Conservation (phyloP, 2,113 vertebrate species). For the Bubo bubo region DNA sequence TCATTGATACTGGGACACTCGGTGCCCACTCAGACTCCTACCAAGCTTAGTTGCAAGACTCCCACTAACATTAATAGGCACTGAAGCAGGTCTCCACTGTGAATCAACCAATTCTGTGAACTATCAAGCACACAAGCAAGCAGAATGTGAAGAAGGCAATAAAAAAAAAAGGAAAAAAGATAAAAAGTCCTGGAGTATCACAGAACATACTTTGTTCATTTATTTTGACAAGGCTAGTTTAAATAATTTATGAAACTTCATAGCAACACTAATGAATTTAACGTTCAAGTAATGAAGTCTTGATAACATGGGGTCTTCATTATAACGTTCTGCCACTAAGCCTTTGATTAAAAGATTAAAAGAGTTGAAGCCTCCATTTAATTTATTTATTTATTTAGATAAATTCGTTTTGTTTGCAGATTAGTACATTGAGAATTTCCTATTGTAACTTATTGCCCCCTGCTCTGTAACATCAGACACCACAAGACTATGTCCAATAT, state of each 20-base stretch:
- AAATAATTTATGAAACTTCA: slow-evolving; percentile 50
- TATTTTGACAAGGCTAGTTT: slow-evolving; percentile 51
- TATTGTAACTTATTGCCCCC: not conserved
- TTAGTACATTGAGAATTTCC: not conserved
- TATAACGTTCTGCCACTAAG: not conserved
- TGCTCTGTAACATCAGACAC: not conserved
- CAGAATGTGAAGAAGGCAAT: not conserved
- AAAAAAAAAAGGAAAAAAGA: no score
- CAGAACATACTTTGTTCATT: slow-evolving; percentile 4
- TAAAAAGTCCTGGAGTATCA: not conserved
- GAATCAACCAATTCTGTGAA: not conserved
- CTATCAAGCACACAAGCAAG: not conserved
- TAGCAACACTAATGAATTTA: slow-evolving; percentile 46
- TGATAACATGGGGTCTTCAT: slow-evolving; percentile 41
- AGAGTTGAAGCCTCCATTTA: slow-evolving; percentile 15
- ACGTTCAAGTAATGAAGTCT: slow-evolving; percentile 7
- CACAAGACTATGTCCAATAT: not conserved
- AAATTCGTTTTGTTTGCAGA: slow-evolving; percentile 30
- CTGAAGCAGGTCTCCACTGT: not conserved
- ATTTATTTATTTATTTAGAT: slow-evolving; percentile 30
- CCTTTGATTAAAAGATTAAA: slow-evolving; percentile 49
- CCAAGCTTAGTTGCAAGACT: not conserved
- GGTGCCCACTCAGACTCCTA: not conserved
- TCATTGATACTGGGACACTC: not conserved
- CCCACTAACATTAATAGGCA: not conserved